Base-by-base conservation (phyloP, 2,888 invertebrate species). In the Malthinus flaveolus region DNA sequence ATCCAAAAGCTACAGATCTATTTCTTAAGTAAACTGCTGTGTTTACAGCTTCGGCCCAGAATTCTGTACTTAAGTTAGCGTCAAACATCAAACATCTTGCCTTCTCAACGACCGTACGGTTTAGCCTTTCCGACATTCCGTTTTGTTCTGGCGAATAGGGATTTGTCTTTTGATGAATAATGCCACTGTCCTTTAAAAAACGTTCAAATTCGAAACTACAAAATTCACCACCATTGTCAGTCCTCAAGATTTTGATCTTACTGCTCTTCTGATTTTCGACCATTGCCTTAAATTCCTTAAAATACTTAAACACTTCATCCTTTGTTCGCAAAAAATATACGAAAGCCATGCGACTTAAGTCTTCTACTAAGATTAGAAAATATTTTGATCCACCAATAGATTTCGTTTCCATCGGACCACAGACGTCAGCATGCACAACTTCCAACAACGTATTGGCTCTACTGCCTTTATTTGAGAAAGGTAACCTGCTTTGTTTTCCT, bases 131-230 rank as follows among this genome's bases (percentile, higher is more conserved):
- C 9, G 59, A 32, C n/a, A 61, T 44, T 0, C 72, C 73, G 64
- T 73, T 74, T 56, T 72, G 73, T 52, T 73, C 61, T 7, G 73
- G 71, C 5, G 69, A 68, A 42, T 68, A 69, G 1, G 67, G 59
- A 31, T 63, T 68, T 11, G 73, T 68, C 45, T 37, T 66, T 37
- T 74, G 71, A 52, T 73, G 70, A 0, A 68, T 12, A n/a, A 75
- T 75, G 3, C 71, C 75, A 52, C 63, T 51, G 1, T 50, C 44
- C 33, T 34, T 46, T 11, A 70, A 48, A 50, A 57, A 47, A 33
- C 63, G 59, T 31, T 71, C 62, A 56, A 74, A 67, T 9, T 62
- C 42, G 1, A 44, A 48, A 42, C 31, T 55, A 31, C 57, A 59
- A 50, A 63, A 68, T 39, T 68, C 66, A 13, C 56, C 54, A 8